Conservation (phyloP, 2,113 vertebrate species). For the Sula dactylatra region DNA sequence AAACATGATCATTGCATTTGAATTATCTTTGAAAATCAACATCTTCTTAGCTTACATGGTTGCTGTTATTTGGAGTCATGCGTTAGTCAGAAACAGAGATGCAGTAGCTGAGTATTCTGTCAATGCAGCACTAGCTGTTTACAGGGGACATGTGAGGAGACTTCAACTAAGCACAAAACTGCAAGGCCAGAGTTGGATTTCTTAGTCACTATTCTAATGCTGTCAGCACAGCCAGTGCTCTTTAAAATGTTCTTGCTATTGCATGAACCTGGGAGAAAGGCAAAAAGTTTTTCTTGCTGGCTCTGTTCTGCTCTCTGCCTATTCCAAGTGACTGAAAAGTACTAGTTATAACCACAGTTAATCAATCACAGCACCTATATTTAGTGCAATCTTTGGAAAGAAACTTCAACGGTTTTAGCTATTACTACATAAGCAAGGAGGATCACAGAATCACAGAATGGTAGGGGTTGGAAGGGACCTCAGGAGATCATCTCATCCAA, state of each 20-base stretch:
- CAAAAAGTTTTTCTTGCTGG: neutral
- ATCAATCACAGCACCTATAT: neutral
- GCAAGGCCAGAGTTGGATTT: neutral
- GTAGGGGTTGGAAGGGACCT: too few species aligned
- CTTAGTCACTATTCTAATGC: neutral
- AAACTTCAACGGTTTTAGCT: neutral
- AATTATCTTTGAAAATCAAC: neutral
- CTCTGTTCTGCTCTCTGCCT: neutral
- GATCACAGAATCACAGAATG: too few species aligned
- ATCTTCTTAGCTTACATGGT: neutral
- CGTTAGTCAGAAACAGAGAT: neutral
- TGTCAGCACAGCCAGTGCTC: neutral
- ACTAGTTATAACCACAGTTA: neutral
- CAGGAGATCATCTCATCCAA: too few species aligned
- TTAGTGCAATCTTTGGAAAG: neutral
- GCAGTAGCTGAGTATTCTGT: neutral
- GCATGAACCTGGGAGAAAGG: neutral
- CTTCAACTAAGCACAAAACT: neutral
- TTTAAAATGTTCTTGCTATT: neutral
- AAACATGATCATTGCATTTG: neutral
- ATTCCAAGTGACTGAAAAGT: neutral
- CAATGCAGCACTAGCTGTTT: neutral
- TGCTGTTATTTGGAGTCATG: neutral
- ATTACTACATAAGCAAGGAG: neutral
- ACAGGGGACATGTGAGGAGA: neutral